A percentile compares a stretch with the other conserved stretches of the same genome.
Evolutionary conservation across 2,888 invertebrate species (phyloP).

Genomic region (Iphiclides podalirius): DNA sequence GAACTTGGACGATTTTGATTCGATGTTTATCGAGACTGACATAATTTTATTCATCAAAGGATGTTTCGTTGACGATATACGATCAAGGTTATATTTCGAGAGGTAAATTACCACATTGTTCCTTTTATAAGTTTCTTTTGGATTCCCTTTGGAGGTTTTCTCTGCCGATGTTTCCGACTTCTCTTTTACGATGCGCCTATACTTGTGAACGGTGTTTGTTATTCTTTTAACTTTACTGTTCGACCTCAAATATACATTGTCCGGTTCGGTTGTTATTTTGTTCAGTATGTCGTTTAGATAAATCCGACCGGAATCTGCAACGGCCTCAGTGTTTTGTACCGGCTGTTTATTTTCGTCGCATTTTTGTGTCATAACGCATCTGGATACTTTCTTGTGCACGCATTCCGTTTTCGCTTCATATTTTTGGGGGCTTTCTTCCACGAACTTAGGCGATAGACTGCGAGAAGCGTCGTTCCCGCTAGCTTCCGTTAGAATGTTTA

Average conservation of each 20-base stretch:
- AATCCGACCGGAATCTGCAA: constrained; percentile 43
- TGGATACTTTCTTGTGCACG: constrained; percentile 47
- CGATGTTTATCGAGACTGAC: constrained; percentile 51
- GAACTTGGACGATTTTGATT: constrained; percentile 37
- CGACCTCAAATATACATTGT: background rate
- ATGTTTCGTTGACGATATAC: constrained; percentile 48
- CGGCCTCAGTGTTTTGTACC: constrained; percentile 21
- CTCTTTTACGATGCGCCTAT: constrained; percentile 29
- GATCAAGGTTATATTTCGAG: constrained; percentile 52
- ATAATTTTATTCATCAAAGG: constrained; percentile 39
- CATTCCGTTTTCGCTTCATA: constrained; percentile 55
- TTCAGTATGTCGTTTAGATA: constrained; percentile 55
- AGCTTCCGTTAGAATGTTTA: constrained; percentile 46
- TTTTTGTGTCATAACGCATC: constrained; percentile 43
- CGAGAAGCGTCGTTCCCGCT: constrained; percentile 37
- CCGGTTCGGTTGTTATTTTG: constrained; percentile 45
- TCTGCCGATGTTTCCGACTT: constrained; percentile 28
- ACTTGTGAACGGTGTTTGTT: constrained; percentile 20
- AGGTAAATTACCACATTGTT: constrained; percentile 54
- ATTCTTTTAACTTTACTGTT: constrained; percentile 14
- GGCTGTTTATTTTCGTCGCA: constrained; percentile 22
- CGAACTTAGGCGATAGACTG: constrained; percentile 36
- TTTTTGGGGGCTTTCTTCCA: constrained; percentile 25
- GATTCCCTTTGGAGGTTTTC: background rate
- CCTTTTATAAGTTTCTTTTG: constrained; percentile 36